Base-by-base conservation (phyloP, 2,888 invertebrate species). In the Leptogaster cylindrica region DNA sequence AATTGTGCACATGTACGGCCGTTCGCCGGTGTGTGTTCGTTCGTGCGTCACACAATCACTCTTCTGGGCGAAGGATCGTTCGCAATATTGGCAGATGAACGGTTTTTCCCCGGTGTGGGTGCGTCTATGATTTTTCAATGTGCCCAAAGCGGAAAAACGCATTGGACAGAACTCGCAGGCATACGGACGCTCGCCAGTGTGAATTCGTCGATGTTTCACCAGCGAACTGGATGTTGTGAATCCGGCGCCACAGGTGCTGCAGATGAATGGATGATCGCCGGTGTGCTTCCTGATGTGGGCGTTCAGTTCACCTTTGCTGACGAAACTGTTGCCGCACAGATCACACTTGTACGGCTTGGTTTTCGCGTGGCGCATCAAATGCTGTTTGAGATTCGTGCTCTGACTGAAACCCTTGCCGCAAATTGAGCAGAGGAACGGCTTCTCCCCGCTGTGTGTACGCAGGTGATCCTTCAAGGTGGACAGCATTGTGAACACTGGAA, bases 201-300 rank as follows among this genome's bases (percentile, higher is more conserved):
- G 87, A 4, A 83, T 84, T 0, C 87, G 78, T 1, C 83, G 78
- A 70, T 87, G 87, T 64, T 86, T 87, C 16, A 83, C 83, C 14
- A 87, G 72, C 0, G 86, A 85, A 46, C 84, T 84, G 8, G 85
- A 84, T 0, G 86, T 86, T 0, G 86, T 87, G 74, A 87, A 87
- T 0, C 83, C 82, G 7, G 83, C 79, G 0, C 82, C 81, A 44
- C 87, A 87, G 4, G 82, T 82, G 12, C 84, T 84, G 58, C 87
- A 87, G 0, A 83, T 80, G 71, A 85, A 87, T 0, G 87, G 87
- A 70, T 86, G 86, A 0, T 85, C 86, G 0, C 87, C 87, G 5
- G 83, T 85, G 75, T 87, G 87, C 46, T 84, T 86, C 0, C 86
- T 81, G 0, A 74, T 76, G 73, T 87, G 87, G 0, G 86, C 61